Base-by-base conservation (phyloP, 2,888 invertebrate species). In the Andrena camellia region DNA sequence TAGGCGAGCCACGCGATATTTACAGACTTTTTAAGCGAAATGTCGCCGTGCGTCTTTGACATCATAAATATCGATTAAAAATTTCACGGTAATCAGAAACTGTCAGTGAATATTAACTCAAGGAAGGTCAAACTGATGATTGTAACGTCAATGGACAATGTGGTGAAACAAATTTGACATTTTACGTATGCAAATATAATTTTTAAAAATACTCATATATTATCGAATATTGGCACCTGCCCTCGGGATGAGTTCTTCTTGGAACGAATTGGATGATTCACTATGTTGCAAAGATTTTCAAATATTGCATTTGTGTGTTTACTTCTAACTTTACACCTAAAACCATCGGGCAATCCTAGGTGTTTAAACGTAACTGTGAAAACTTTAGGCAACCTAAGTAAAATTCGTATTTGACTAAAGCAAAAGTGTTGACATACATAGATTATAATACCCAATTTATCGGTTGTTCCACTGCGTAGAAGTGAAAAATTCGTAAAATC, bases 11-110 rank as follows among this genome's bases (percentile, higher is more conserved):
- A 26, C 0, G 54, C 57, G 23, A 57, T 57, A 23, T 23, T 57
- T 10, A 57, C 26, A 57, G 23, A 23, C 23, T 26, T 23, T 57
- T 57, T 26, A 57, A 57, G 10, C 4, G 57, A 57, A 57, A 57
- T 20, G 23, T 23, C 23, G 10, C 33, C 35, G 33, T 29, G 50
- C 48, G 42, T 71, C 62, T 31, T 29, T 17, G 33, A 31, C 33
- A n/a, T 42, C 64, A 64, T 73, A 73, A 73, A 73, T 73, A 70
- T 60, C 70, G 52, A 73, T 73, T 54, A 73, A 48, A 48, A 23
- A 33, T 48, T 73, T n/a, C 33, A 59, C 31, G 63, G 50, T 33
- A 13, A 71, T 62, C 48, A n/a, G 29, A 31, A 17, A 33, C 7
- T 35, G 63, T 54, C 69, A n/a, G 13, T 13, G 64, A 26, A 52